phyloP scores from a whole-genome alignment of 2,888 invertebrate species.

The Tinea pellionella region DNA sequence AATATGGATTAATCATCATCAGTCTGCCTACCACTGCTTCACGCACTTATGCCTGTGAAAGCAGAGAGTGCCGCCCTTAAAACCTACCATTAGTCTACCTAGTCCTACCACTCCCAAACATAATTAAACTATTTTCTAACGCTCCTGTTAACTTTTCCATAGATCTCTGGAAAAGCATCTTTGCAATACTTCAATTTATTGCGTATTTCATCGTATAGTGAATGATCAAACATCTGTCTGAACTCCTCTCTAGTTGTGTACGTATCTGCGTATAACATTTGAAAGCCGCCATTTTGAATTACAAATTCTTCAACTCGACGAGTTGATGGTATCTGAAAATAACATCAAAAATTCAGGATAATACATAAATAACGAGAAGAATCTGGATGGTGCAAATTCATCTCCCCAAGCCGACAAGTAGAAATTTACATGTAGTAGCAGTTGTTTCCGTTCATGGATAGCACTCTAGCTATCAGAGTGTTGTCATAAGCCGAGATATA shows the following conservation, averaged over 20 bases:
- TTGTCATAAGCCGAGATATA: no score
- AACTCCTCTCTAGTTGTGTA: constrained; percentile 81
- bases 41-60: no score
- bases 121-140: constrained; percentile 69
- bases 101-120: no score
- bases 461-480: no score
- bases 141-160: constrained; percentile 76
- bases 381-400: no score
- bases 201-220: constrained; percentile 76
- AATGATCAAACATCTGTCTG: constrained; percentile 82
- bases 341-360: not conserved
- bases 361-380: not conserved
- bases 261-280: constrained; percentile 88
- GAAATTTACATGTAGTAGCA: no score
- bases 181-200: constrained; percentile 66
- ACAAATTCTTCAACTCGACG: constrained; percentile 79
- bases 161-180: constrained; percentile 83
- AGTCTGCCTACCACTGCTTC: no score
- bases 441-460: no score
- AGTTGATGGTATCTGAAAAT: constrained; percentile 66
- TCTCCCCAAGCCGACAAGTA: no score
- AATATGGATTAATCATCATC: no score
- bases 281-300: constrained; percentile 75
- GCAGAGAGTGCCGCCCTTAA: no score
- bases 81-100: no score